These are phyloP conservation scores for Atta colombica DNA, from an alignment of 1,140 invertebrate genomes.

Conservation along the genomic window DNA sequence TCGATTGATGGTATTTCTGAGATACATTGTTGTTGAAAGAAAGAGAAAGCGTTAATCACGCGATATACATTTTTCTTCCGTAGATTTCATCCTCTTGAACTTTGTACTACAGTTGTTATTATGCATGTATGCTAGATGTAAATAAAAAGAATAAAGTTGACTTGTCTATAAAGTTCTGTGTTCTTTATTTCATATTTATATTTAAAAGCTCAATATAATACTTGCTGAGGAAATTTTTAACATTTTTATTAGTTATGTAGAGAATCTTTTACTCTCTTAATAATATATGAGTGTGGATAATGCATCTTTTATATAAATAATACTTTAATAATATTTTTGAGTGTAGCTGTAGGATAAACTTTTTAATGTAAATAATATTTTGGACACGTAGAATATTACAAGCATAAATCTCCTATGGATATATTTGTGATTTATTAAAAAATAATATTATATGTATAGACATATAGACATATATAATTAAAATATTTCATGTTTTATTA, in stretches of 20 bases:
- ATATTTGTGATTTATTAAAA: not conserved
- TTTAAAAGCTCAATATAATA: not conserved
- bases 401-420: not conserved
- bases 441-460: not conserved
- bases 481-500: not conserved
- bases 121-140: conserved; percentile 68
- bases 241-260: not conserved
- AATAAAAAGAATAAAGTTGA: conserved; percentile 68
- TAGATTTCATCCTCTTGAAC: not conserved
- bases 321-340: not conserved
- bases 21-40: not conserved
- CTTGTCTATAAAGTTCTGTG: conserved; percentile 66
- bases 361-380: not conserved
- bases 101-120: conserved; percentile 19
- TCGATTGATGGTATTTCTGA: not conserved
- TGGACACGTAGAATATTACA: not conserved
- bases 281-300: not conserved
- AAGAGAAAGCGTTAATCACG: not conserved
- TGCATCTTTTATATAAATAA: not conserved
- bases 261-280: not conserved
- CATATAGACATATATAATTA: not conserved
- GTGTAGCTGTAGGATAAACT: not conserved
- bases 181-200: conserved; percentile 70
- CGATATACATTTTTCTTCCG: not conserved
- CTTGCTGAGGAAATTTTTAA: not conserved